These are phyloP conservation scores for Brachyptera putata DNA, from an alignment of 2,888 invertebrate species.

Conservation along the genomic window DNA sequence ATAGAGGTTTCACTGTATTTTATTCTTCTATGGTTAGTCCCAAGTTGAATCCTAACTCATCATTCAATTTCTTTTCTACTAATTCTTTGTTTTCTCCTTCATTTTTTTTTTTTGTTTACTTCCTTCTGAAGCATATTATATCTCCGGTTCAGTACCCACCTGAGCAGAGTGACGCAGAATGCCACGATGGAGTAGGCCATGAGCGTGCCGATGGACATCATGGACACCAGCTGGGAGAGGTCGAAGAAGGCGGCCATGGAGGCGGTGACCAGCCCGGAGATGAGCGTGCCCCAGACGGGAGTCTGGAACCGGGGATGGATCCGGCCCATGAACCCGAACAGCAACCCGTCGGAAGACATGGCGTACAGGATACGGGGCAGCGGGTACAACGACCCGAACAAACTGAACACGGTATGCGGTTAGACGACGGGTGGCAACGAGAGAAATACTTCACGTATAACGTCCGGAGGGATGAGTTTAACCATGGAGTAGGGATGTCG, in stretches of 20 bases:
- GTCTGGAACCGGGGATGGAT: constrained; percentile 47
- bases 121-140: too few relatives aligned
- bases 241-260: constrained; percentile 83
- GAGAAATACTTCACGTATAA: too few relatives aligned
- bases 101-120: too few relatives aligned
- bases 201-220: constrained; percentile 93
- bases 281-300: constrained; percentile 41
- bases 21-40: too few relatives aligned
- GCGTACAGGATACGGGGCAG: constrained; percentile 47
- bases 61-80: too few relatives aligned
- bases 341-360: constrained; percentile 48
- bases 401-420: constrained; percentile 32
- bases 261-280: constrained; percentile 52
- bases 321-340: constrained; percentile 44
- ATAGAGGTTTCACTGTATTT: too few relatives aligned
- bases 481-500: too few relatives aligned
- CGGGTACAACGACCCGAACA: constrained; percentile 45
- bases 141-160: too few relatives aligned
- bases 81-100: too few relatives aligned
- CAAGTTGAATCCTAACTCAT: too few relatives aligned
- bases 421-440: not conserved
- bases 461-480: too few relatives aligned
- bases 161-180: constrained; percentile 79
- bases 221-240: constrained; percentile 85
- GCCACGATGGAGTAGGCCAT: constrained; percentile 91